Evolutionary conservation across 2,888 invertebrate genomes (phyloP), one percentile per base, ranked within the genome.

Genomic region (Apodemia zela): DNA sequence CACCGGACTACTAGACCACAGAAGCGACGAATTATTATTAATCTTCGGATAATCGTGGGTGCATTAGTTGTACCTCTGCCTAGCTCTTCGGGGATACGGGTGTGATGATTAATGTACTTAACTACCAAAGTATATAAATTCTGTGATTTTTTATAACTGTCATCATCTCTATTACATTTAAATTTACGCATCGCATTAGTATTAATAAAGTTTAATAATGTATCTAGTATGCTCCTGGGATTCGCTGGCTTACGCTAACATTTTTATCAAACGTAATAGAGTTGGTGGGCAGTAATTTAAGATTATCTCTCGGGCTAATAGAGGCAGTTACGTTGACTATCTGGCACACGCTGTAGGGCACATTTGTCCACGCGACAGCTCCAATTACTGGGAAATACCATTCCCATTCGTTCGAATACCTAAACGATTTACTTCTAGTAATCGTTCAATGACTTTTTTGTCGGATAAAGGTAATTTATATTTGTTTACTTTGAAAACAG

Each of bases 341-440:
- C 85, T 80, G 81, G 84, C 81, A 79, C 80, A 75, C 79, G 79
- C 76, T 73, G 81, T 81, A 82, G 80, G 78, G 78, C 72, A 78
- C 84, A 89, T 90, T 89, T 87, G 84, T 89, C 81, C 81, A 71
- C 75, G 71, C 78, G 88, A 89, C 89, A 87, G 86, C 79, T 79
- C 80, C 89, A 87, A 89, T 90, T 90, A 89, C 87, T 71, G 78
- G 77, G 78, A 80, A 80, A 82, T 78, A 84, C 80, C 78, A 69
- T 79, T 63, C 72, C 78, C 79, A 74, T 75, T 72, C 71, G 71
- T 73, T 72, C 71, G 69, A 70, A 75, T 71, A 73, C 71, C 72
- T 69, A 66, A 70, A 65, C 73, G 69, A 69, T 73, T 71, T 70
- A 71, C 69, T 68, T 71, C 67, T 69, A 69, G 61, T 42, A 42